phyloP scores from a whole-genome alignment of 1,140 invertebrate genomes.

The Oscheius sp. region DNA sequence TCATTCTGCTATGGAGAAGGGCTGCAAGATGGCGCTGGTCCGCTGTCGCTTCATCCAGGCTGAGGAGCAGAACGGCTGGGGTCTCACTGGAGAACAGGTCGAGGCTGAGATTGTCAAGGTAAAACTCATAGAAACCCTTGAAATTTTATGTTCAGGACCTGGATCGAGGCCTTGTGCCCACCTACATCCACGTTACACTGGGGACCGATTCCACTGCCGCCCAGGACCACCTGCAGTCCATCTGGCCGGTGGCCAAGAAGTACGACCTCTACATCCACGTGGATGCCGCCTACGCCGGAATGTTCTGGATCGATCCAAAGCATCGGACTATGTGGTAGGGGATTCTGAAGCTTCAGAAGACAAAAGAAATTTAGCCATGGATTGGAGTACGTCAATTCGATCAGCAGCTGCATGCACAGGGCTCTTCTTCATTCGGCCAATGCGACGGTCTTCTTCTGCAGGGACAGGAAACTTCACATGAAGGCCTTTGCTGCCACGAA shows the following conservation, averaged over 20 bases:
- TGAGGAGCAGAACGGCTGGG: not conserved
- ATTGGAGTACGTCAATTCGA: conserved; percentile 62
- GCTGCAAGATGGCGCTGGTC: conserved; percentile 14
- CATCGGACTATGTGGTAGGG: conserved; percentile 44
- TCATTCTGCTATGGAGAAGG: conserved; percentile 29
- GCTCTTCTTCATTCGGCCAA: conserved; percentile 60
- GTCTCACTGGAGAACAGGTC: not conserved
- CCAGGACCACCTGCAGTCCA: conserved; percentile 78
- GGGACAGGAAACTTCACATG: not conserved
- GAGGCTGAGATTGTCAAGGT: not conserved
- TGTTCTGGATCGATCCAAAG: conserved; percentile 59
- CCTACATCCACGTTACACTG: conserved; percentile 77
- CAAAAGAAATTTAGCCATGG: conserved; percentile 47
- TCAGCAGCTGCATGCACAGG: conserved; percentile 65
- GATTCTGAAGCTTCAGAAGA: conserved; percentile 39
- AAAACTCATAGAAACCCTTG: not conserved
- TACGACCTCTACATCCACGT: conserved; percentile 76
- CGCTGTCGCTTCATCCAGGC: not conserved
- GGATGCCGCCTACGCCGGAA: conserved; percentile 80
- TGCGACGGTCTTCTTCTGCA: conserved; percentile 63
- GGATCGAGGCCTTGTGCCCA: conserved; percentile 34
- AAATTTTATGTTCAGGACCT: conserved; percentile 16
- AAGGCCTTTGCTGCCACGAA: not conserved
- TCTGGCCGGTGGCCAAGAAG: conserved; percentile 75
- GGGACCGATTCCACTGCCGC: conserved; percentile 86